Evolutionary conservation across 1,140 invertebrate species (phyloP), one percentile per base, ranked within the genome.

Genomic region (Cherax quadricarinatus): DNA sequence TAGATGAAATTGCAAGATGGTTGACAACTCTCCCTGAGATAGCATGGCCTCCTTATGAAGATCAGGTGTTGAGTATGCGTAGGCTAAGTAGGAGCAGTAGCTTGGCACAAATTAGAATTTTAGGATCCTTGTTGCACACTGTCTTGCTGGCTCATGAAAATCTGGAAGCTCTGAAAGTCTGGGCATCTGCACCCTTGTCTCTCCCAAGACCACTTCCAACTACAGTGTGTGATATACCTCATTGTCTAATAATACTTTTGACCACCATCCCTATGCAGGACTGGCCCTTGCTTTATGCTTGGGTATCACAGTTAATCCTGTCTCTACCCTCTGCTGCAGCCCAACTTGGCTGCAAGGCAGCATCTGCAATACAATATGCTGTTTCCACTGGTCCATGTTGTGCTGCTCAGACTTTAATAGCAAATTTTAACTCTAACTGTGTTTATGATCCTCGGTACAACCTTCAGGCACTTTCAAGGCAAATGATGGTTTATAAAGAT

Each of bases 371-470:
- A n/a, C 21, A 90, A n/a, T 84, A 57, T 90, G 81, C 82, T 51
- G 49, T 78, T 53, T 90, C 88, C 24, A 48, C n/a, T 41, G 82
- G 48, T 41, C 62, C 53, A n/a, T 84, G 82, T 48, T 21, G 16
- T 78, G 81, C 82, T 30, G 24, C 82, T 73, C 57, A 84, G 49
- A 57, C 75, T n/a, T 86, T 91, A 81, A 24, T 18, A 66, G 21
- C 53, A 80, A 86, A 57, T 66, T 41, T 86, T 21, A 48, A 41
- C 41, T 49, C 49, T 21, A 49, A 21, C 21, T 21, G 53, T 48
- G 57, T 16, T 86, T 86, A 16, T 91, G 89, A 91, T 82, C 89
- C 89, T n/a, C 83, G 89, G 21, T 86, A 57, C 51, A 51, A 66
- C 62, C 60, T 91, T 7, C 57, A 78, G 60, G 41, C 30, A 53